These are phyloP conservation scores for Mionectes olivaceus DNA, from an alignment of 2,797 vertebrate genomes.

Conservation along the genomic window DNA sequence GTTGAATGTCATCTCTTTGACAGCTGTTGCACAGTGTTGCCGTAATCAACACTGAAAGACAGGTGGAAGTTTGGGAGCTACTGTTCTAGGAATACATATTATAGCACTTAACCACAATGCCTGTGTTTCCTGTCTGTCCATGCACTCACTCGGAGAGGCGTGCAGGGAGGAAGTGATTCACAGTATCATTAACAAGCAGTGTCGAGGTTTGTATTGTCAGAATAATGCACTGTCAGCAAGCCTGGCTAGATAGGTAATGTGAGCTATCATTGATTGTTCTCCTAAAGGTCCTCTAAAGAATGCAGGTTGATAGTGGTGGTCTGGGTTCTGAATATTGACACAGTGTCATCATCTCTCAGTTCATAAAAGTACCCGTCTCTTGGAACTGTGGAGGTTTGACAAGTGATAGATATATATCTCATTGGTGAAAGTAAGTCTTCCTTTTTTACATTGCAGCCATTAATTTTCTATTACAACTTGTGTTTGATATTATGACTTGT, in stretches of 20 bases:
- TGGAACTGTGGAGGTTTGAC: background rate
- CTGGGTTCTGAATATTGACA: background rate
- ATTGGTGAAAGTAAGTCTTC: background rate
- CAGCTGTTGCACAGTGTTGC: background rate
- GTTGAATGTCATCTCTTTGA: background rate
- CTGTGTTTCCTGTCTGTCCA: background rate
- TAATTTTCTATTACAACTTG: background rate
- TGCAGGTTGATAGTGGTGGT: background rate
- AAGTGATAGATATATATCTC: background rate
- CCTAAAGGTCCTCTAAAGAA: background rate
- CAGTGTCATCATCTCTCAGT: background rate
- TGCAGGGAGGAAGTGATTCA: background rate
- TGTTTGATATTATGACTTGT: background rate
- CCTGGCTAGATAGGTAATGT: background rate
- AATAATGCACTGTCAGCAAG: background rate
- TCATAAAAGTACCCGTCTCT: background rate
- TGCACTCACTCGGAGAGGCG: background rate
- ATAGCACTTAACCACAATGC: background rate
- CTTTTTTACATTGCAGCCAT: background rate
- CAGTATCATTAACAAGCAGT: background rate
- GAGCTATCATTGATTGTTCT: background rate
- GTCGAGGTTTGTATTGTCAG: background rate
- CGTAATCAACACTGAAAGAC: background rate
- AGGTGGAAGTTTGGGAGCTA: background rate
- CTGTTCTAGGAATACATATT: background rate